Evolutionary conservation across 37 sponge, comb jelly and placozoan genomes (phyloP).

Genomic region (Mnemiopsis leidyi): DNA sequence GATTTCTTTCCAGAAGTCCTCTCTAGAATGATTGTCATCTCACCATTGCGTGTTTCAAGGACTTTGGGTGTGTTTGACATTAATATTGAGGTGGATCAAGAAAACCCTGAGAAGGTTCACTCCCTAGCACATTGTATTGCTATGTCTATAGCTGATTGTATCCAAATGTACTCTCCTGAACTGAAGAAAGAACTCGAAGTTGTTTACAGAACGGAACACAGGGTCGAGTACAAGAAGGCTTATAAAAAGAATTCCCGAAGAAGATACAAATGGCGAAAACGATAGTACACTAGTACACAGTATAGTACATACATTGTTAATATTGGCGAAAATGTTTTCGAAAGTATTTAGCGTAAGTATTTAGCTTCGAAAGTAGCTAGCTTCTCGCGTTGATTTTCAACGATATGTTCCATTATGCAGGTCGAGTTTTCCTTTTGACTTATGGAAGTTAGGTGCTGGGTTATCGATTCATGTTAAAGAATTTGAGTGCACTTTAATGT

Average conservation of each 20-base stretch:
- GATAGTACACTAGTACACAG: no score
- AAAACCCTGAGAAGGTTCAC: not conserved
- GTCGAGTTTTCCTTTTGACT: no score
- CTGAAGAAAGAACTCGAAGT: not conserved
- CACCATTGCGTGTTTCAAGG: not conserved
- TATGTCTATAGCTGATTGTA: conserved; percentile 52
- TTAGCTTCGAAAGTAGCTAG: no score
- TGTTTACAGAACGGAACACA: not conserved
- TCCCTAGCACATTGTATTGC: conserved; percentile 6
- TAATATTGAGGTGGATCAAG: not conserved
- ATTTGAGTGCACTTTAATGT: no score
- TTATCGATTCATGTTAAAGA: no score
- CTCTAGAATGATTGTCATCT: not conserved
- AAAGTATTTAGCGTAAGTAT: no score
- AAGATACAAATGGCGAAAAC: conserved; percentile 44
- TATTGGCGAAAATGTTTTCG: no score
- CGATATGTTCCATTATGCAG: no score
- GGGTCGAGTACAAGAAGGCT: conserved; percentile 32
- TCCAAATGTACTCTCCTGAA: not conserved
- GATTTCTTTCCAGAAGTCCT: conserved; percentile 30
- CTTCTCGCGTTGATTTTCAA: no score
- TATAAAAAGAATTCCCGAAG: conserved; percentile 36
- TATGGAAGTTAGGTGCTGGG: no score
- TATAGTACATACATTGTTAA: no score
- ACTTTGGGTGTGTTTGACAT: conserved; percentile 53